Base-by-base conservation (phyloP, 2,113 vertebrate species). In the Scomber scombrus region DNA sequence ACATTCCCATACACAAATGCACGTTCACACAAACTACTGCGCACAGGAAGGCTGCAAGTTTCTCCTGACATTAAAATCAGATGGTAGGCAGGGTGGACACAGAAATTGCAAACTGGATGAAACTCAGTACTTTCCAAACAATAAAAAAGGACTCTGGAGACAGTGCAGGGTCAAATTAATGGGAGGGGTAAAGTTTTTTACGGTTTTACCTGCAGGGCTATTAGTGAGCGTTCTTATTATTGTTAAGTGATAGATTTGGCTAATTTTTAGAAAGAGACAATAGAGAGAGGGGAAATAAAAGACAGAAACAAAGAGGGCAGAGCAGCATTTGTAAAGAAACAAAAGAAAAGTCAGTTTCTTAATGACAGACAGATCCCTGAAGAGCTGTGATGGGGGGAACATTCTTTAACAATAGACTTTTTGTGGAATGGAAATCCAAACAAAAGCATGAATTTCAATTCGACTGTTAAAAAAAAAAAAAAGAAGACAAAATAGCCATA, bases 71-170 rank as follows among this genome's bases (percentile, higher is more conserved):
- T 78, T 86, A 72, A 90, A 91, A 89, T 86, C 89, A 78, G 75
- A 88, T 85, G 85, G 79, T 67, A 86, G 85, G 79, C 71, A 85
- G 80, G 62, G 76, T 81, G 70, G 78, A 90, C 80, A 55, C 34
- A 88, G 57, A 92, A 88, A 85, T 11, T 92, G 86, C 90, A 85
- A 91, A 70, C 73, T 87, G 72, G 75, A 79, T 70, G 90, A 92
- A 93, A 93, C 79, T 86, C 18, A 71, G 82, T 79, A 78, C 75
- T 89, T 75, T 86, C 65, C 67, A 91, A 89, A 92, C 83, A 89
- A 86, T 65, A 78, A 85, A 89, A 74, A 31, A 23, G 11, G 23
- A 50, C 65, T 15, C 2, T 60, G 45, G 75, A 84, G 64, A 23
- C 55, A 71, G 66, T 34, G 72, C 12, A 75, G 74, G 60, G 75